phyloP scores from a whole-genome alignment of 2,888 invertebrate species.

The Balanococcus diminutus region DNA sequence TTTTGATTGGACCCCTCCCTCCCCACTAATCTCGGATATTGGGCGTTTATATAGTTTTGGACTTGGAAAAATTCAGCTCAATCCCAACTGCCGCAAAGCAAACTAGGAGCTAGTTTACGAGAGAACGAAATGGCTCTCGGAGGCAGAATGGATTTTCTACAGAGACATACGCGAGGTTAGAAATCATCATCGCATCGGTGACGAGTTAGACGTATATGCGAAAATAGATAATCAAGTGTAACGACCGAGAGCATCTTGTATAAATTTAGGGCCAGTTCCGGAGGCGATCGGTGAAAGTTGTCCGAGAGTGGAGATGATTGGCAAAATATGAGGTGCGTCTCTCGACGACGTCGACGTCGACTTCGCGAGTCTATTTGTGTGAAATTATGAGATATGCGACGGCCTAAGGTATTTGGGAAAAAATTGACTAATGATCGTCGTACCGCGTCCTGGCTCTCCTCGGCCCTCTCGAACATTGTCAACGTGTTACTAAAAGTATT shows the following conservation, averaged over 20 bases:
- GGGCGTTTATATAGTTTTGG: no score
- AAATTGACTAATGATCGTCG: neutral
- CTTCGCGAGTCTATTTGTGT: no score
- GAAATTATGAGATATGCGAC: neutral
- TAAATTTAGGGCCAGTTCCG: conserved; percentile 3
- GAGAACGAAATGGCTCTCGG: no score
- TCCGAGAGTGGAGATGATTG: neutral
- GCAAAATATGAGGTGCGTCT: neutral
- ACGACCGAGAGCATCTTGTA: neutral
- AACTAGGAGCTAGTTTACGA: no score
- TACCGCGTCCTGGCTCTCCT: no score
- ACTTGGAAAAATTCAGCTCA: no score
- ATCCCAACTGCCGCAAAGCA: no score
- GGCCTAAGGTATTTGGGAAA: neutral
- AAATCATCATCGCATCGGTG: neutral
- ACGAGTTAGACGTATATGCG: neutral
- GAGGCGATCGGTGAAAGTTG: conserved; percentile 24
- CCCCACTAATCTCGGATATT: no score
- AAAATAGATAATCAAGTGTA: conserved; percentile 28
- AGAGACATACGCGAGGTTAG: neutral
- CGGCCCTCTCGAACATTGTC: no score
- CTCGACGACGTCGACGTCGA: neutral
- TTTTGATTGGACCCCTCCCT: no score
- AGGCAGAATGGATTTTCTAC: neutral
- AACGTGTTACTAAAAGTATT: neutral